phyloP scores from a whole-genome alignment of 2,888 invertebrate genomes.

The Galeopsomyia nigrocyanea region DNA sequence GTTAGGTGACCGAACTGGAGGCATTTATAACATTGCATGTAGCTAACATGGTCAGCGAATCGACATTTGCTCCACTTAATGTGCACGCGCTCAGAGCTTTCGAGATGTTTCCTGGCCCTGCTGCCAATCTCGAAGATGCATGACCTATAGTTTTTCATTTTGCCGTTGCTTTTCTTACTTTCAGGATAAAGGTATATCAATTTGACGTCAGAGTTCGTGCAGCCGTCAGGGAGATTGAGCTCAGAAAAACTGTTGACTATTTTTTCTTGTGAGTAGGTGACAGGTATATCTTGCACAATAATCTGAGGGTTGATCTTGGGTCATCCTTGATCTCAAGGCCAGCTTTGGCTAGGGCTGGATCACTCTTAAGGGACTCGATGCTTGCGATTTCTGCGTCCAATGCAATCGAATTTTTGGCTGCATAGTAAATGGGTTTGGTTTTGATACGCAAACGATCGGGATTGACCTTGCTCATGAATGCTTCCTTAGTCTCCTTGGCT shows the following conservation, averaged over 20 bases:
- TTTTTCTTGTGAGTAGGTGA: background rate
- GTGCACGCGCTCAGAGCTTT: background rate
- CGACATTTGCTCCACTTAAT: constrained; percentile 1
- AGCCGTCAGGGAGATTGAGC: background rate
- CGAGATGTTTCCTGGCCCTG: background rate
- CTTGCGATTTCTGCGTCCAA: background rate
- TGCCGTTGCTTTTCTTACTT: background rate
- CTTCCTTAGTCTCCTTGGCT: background rate
- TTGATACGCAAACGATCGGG: background rate
- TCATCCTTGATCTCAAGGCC: background rate
- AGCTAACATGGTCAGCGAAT: background rate
- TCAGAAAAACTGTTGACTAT: background rate
- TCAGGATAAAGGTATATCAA: background rate
- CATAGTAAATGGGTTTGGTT: background rate
- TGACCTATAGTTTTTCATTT: background rate
- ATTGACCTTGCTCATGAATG: background rate
- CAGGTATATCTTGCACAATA: background rate
- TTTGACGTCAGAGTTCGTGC: background rate
- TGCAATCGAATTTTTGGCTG: background rate
- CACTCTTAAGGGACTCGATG: background rate
- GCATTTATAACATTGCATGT: constrained; percentile 3
- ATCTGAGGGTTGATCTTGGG: background rate
- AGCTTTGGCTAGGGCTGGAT: background rate
- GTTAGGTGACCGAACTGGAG: background rate
- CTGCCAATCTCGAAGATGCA: background rate